Evolutionary conservation across 2,797 vertebrate genomes (phyloP).

Genomic region (Aphelocoma californica): DNA sequence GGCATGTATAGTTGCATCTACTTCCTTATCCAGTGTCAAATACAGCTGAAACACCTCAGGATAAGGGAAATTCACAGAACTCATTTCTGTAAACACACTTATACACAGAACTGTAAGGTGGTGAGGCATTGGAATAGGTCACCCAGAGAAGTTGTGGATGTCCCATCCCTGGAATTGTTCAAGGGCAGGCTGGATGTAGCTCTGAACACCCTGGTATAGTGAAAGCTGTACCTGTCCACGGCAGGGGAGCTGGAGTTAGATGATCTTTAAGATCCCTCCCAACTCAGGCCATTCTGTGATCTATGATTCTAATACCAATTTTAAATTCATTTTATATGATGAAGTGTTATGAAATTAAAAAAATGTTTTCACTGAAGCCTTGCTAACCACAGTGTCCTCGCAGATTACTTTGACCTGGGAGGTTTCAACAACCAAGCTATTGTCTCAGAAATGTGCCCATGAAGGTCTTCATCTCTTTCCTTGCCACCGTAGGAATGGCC

Average conservation of each 20-base stretch:
- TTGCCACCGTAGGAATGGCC: not conserved
- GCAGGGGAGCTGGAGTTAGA: not conserved
- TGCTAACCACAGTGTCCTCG: accelerated
- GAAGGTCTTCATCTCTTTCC: not conserved
- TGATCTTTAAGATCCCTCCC: not conserved
- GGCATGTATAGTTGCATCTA: accelerated
- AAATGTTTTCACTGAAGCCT: not conserved
- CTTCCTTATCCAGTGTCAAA: not conserved
- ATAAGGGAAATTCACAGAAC: not conserved
- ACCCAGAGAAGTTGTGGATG: not conserved
- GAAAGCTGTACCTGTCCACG: not conserved
- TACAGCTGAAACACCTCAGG: not conserved
- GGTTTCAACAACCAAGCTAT: not conserved
- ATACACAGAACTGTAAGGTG: not conserved
- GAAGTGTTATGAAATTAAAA: not conserved
- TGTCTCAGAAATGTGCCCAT: not conserved
- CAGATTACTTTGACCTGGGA: not conserved
- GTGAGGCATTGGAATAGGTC: not conserved
- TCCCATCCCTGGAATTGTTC: not conserved
- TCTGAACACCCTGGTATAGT: not conserved
- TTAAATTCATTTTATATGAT: not conserved
- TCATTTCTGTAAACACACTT: not conserved
- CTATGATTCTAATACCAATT: not conserved
- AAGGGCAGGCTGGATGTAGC: not conserved
- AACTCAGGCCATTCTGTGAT: not conserved